Evolutionary conservation across 2,888 invertebrate genomes (phyloP).

Genomic region (Abrostola triplasia): DNA sequence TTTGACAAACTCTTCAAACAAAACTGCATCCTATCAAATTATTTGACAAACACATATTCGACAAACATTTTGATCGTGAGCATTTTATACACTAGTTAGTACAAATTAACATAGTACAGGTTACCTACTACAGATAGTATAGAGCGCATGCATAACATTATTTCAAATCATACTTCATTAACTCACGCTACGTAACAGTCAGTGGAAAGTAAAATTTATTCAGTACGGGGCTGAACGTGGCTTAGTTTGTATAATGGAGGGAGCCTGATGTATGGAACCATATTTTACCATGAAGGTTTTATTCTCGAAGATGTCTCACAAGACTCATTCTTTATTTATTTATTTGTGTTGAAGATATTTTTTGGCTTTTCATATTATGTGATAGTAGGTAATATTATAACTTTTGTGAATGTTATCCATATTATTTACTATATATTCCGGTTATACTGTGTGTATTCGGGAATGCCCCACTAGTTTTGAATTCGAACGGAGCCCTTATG

Average conservation of each 20-base stretch:
- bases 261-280: constrained; percentile 32
- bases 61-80: too few relatives aligned
- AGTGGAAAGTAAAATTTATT: constrained; percentile 29
- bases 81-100: neutral
- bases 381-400: too few relatives aligned
- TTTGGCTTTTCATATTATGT: too few relatives aligned
- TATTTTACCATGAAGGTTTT: constrained; percentile 17
- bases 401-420: too few relatives aligned
- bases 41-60: too few relatives aligned
- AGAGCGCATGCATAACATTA: constrained; percentile 9
- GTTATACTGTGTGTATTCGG: too few relatives aligned
- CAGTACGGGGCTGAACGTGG: constrained; percentile 15
- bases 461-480: too few relatives aligned
- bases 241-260: constrained; percentile 20
- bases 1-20: too few relatives aligned
- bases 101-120: neutral
- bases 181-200: constrained; percentile 20
- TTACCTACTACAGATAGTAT: neutral
- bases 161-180: constrained; percentile 33
- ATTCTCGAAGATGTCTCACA: neutral
- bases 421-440: too few relatives aligned
- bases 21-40: too few relatives aligned
- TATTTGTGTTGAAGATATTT: neutral
- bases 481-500: too few relatives aligned
- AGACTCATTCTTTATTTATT: neutral